Evolutionary conservation across 1,140 invertebrate species (phyloP), one percentile per base, ranked within the genome.

Genomic region (Neuroterus valhalla): DNA sequence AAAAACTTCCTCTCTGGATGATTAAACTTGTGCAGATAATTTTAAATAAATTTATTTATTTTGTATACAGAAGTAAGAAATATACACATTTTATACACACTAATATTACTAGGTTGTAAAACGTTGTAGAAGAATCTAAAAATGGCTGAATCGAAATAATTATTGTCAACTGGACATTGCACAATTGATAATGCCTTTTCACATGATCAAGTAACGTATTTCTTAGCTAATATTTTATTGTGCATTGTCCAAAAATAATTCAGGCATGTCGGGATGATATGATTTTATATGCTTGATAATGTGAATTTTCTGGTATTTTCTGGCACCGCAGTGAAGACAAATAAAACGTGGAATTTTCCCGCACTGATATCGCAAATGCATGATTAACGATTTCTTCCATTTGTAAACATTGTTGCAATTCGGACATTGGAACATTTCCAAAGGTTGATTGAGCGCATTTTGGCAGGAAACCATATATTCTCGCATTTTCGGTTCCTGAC

Each of bases 321-420:
- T 76, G 21, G 69, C 69, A 12, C 68, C 26, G 75, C 91, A 92
- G 75, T 88, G 78, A 5, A 86, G 87, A 76, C 92, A 93, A 55
- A 90, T 86, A 78, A 92, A 91, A 52, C 90, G 84, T 12, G 91
- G 91, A 42, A 90, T 90, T 23, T 92, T 88, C 14, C 91, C 91
- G 75, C 91, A 92, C 72, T 92, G 89, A 79, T 87, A 87, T 19
- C 86, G 84, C 76, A 91, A 74, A 80, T 92, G 92, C n/a, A 90
- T 83, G 8, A 90, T 86, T 81, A 92, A 88, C 71, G 92, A 91
- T 70, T 92, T 92, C 81, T 92, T 92, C 81, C 91, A 88, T 15
- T 90, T 88, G 78, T 92, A 92, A 42, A 89, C 83, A 44, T 89
- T 91, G 6, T 84, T 83, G 81, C 93, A 93, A 74, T 91, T 89